These are phyloP conservation scores for Tetanocera ferruginea DNA, from an alignment of 2,888 invertebrate genomes.

Conservation along the genomic window DNA sequence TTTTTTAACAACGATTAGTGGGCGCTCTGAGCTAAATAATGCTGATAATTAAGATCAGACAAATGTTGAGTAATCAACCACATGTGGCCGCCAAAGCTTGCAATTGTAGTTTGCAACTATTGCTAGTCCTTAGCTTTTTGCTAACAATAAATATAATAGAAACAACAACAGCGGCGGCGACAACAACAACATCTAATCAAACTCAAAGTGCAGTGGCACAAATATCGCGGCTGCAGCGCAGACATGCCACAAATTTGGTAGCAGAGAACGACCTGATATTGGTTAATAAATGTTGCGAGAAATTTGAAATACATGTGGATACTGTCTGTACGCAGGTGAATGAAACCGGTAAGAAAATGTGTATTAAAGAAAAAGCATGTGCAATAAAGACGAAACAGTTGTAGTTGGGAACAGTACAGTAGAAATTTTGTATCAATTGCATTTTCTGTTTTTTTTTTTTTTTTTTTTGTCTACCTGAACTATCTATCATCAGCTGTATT, in stretches of 20 bases:
- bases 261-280: constrained; percentile 68
- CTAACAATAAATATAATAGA: constrained; percentile 7
- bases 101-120: background rate
- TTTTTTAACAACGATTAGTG: too few relatives aligned
- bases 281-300: constrained; percentile 86
- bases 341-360: constrained; percentile 73
- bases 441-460: background rate
- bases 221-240: constrained; percentile 43
- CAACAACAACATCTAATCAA: background rate
- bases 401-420: background rate
- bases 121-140: constrained; percentile 22
- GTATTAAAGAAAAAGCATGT: background rate
- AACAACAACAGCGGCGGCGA: constrained; percentile 7
- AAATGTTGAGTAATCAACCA: constrained; percentile 3
- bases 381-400: background rate
- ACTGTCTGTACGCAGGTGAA: constrained; percentile 76
- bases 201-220: constrained; percentile 28
- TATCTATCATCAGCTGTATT: too few relatives aligned
- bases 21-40: too few relatives aligned
- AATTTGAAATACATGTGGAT: constrained; percentile 79
- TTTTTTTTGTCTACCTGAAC: too few relatives aligned
- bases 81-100: background rate
- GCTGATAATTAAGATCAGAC: too few relatives aligned
- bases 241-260: constrained; percentile 35
- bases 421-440: background rate